These are phyloP conservation scores for Protonemura montana DNA, from an alignment of 2,888 invertebrate genomes.

Conservation along the genomic window DNA sequence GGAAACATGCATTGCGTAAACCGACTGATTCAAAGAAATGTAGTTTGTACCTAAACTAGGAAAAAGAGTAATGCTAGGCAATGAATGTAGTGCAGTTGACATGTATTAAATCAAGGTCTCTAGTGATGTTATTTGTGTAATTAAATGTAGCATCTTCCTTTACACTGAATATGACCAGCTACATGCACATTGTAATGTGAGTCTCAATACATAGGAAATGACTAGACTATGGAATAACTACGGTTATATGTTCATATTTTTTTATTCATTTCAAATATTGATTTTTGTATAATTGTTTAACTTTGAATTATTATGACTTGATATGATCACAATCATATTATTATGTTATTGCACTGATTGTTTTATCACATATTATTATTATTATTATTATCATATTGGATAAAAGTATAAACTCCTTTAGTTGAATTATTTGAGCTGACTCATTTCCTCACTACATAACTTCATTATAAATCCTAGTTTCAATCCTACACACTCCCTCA, in stretches of 20 bases:
- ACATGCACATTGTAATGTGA: neutral
- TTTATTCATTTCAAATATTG: neutral
- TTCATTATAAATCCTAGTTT: no score
- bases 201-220: neutral
- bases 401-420: no score
- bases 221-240: neutral
- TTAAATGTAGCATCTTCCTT: no score
- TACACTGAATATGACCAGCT: neutral
- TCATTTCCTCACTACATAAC: no score
- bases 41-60: neutral
- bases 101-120: neutral
- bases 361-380: neutral
- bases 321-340: neutral
- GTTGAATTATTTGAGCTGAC: no score
- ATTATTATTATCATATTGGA: no score
- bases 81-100: neutral
- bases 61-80: neutral
- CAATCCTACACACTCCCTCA: no score
- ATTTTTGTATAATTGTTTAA: neutral
- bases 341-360: neutral
- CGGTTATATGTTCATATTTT: neutral
- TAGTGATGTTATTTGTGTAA: neutral
- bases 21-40: neutral
- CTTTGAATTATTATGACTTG: no score
- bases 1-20: neutral